Evolutionary conservation across 2,888 invertebrate genomes (phyloP), one percentile per base, ranked within the genome.

Genomic region (Limnephilus lunatus): DNA sequence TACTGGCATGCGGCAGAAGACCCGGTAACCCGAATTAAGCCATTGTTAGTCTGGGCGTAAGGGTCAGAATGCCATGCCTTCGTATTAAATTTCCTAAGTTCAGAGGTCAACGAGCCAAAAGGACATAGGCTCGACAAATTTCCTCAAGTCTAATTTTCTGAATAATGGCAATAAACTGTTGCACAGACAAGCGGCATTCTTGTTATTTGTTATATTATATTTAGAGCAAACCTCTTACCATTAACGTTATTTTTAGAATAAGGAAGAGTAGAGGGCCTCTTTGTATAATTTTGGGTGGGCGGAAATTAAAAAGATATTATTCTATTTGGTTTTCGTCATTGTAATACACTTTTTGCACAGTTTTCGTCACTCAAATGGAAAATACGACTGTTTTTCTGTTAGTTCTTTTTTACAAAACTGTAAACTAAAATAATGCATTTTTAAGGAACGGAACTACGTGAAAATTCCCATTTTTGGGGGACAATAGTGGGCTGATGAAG

Each of bases 91-190:
- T 83, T 83, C 83, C 25, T 35, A 11, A 83, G 83, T 83, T 83
- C 83, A 83, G 35, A 83, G 35, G 83, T 83, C 83, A 15, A 68
- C 9, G 25, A 68, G 68, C 25, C n/a, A 68, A 68, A 83, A 83
- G 25, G 35, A 2, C 19, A 32, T 7, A 83, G 25, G 83, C 83
- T 83, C 35, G 19, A 35, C 83, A 83, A 83, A 39, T 83, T 83
- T 83, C 25, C 12, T 35, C 83, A 68, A 68, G n/a, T 68, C 68
- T 9, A 68, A 32, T 14, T 83, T 83, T 83, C 32, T 15, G 31
- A 83, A 32, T 35, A 83, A 83, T 35, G 25, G 19, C 83, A 68
- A 68, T 68, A 68, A 83, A 83, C 83, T 83, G 83, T 83, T 83
- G 83, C 83, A 83, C 35, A 35, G 35, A 35, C 83, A 35, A n/a